Evolutionary conservation across 2,113 vertebrate genomes (phyloP), one percentile per base, ranked within the genome.

Genomic region (Gopherus flavomarginatus): DNA sequence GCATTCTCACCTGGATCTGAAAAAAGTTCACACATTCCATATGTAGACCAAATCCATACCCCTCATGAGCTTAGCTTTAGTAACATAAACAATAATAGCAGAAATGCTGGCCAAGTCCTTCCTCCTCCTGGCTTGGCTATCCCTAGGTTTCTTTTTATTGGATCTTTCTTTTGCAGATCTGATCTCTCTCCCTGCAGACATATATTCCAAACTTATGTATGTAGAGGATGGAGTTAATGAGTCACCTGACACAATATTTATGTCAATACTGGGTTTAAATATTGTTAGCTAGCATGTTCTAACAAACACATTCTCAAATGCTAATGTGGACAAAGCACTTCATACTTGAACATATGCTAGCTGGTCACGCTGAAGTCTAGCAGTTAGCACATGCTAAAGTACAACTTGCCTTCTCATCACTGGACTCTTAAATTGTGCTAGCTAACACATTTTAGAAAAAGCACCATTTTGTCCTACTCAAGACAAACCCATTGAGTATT

Each of bases 21-120:
- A 79, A 92, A 96, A 94, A 87, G 35, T 96, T 87, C 52, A 3
- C 75, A 22, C 62, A 31, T 6, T 92, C 95, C 1, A 0, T 91
- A 78, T 96, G 89, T 92, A 53, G 75, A 87, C n/a, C 83, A 27
- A 91, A 93, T 35, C 89, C 88, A 54, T 59, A 93, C 44, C 89
- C 92, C 93, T 52, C 81, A 52, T 77, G 72, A 89, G 87, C 95
- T 49, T 47, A 84, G 65, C 17, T 26, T 90, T 78, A 21, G 35
- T 92, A 91, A 77, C 6, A 85, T 91, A 92, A 86, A 47, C 42
- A 88, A 26, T 38, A 24, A 29, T 22, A 14, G 5, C 42, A 77
- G 75, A 44, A 88, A 83, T 0, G 0, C 50, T 85, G 52, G 8
- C 81, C n/a, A 26, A 12, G 17, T 81, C 54, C 3, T 91, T 82